Base-by-base conservation (phyloP, 2,888 invertebrate species). In the Drosophila nigricruria region DNA sequence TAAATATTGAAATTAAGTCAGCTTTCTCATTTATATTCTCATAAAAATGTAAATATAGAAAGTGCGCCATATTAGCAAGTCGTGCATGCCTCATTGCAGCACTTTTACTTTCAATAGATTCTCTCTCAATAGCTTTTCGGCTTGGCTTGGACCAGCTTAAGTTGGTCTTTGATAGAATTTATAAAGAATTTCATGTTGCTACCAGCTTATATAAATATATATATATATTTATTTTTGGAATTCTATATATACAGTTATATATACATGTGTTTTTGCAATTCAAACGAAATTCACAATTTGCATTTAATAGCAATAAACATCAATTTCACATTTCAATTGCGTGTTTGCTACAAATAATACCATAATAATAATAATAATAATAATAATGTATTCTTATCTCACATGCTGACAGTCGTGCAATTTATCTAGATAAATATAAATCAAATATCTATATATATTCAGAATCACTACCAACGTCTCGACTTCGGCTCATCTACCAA, bases 401-500 rank as follows among this genome's bases (percentile, higher is more conserved):
- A 53, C 27, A 58, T 56, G 56, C 59, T 59, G 56, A 64, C 64
- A 65, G 45, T 32, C 59, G 38, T 27, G 56, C 43, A 61, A 65
- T 78, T 61, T 58, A 78, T 60, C 60, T 54, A 49, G 20, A 47
- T 40, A 38, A 40, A 43, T 38, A 6, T 20, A 38, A 30, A 18
- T 40, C 18, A 20, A 16, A n/a, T n/a, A 59, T 25, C n/a, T 38
- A 47, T 20, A 14, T 60, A 43, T 42, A 32, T 12, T 27, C 23
- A 47, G 36, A 27, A 66, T 23, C 23, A 34, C 40, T 81, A 88
- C 73, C 81, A 76, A 27, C 59, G 82, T 18, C 90, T 70, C 40
- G 91, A 88, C 16, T 74, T 68, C 25, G 52, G 64, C 65, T 91
- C 90, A 61, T 91, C 80, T 32, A 90, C 82, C 30, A 68, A 12